phyloP scores from a whole-genome alignment of 1,140 invertebrate genomes.

The Vanessa atalanta region DNA sequence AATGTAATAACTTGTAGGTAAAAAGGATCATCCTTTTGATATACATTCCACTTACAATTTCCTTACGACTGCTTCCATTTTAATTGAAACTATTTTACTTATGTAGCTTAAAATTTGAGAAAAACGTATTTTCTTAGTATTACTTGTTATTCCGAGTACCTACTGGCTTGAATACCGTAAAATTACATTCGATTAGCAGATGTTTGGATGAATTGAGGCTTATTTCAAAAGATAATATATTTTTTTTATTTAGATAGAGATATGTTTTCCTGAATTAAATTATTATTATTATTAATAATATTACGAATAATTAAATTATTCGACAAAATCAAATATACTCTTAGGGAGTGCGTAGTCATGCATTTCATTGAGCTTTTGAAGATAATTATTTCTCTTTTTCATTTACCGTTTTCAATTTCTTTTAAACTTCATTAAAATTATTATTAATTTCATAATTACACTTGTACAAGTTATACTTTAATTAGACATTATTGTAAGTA shows the following conservation, averaged over 20 bases:
- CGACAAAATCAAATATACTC: neutral
- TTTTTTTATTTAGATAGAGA: too few relatives aligned
- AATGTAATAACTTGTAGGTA: constrained; percentile 1
- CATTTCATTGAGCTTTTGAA: constrained; percentile 25
- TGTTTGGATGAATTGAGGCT: too few relatives aligned
- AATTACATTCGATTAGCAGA: too few relatives aligned
- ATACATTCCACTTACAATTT: neutral
- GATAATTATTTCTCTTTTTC: constrained; percentile 14
- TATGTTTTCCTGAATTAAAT: too few relatives aligned
- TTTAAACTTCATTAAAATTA: neutral
- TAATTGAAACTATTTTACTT: neutral
- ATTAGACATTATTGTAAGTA: neutral
- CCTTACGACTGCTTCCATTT: neutral
- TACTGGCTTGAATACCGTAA: too few relatives aligned
- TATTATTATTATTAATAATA: too few relatives aligned
- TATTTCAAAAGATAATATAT: too few relatives aligned
- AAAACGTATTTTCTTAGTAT: too few relatives aligned
- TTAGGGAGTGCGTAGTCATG: neutral
- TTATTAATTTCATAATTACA: neutral
- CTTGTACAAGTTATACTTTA: constrained; percentile 6
- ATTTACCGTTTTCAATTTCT: constrained; percentile 26
- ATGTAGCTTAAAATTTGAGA: neutral
- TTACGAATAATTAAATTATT: neutral
- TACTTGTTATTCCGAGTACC: too few relatives aligned
- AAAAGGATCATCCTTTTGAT: neutral